Base-by-base conservation (phyloP, 2,888 invertebrate species). In the Amblyjoppa proteus region DNA sequence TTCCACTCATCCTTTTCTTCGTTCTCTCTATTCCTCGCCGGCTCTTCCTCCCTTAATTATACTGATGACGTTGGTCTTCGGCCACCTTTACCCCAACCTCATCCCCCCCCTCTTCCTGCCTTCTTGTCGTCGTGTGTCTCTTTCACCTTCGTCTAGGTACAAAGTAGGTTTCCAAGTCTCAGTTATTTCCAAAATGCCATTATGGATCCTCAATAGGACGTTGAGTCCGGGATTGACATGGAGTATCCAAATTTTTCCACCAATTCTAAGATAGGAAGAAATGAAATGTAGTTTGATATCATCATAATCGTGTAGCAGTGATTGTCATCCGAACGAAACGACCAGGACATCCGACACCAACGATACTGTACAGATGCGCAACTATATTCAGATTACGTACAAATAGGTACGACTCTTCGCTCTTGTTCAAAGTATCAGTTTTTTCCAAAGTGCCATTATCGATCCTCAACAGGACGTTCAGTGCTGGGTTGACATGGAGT, bases 351-450 rank as follows among this genome's bases (percentile, higher is more conserved):
- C 51, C 61, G 74, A 34, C 71, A n/a, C 79, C 87, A 89, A 90
- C 89, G 41, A 69, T 45, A 51, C 31, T 51, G 49, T 51, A 31
- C 51, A 49, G 45, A 69, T 11, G 25, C 91, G 89, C 90, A 91
- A 91, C 91, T 91, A 91, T 91, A 91, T 91, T 90, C 88, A 90
- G 92, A 92, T 92, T 92, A 92, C 2, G 34, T 20, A 20, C 20
- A 20, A 20, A 20, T 20, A 20, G 5, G 34, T 34, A 34, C 34
- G 5, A 5, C 34, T 34, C 4, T 4, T 34, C 34, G 34, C 34
- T 34, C 34, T 34, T 34, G 0, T 34, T 34, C 34, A 34, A 34
- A 4, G 34, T 34, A 34, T 34, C 34, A 34, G 34, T 34, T 34
- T 4, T 34, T 34, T 34, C 34, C 6, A 34, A 34, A 34, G 34